phyloP scores from a whole-genome alignment of 2,888 invertebrate species.

The Cephus spinipes region DNA sequence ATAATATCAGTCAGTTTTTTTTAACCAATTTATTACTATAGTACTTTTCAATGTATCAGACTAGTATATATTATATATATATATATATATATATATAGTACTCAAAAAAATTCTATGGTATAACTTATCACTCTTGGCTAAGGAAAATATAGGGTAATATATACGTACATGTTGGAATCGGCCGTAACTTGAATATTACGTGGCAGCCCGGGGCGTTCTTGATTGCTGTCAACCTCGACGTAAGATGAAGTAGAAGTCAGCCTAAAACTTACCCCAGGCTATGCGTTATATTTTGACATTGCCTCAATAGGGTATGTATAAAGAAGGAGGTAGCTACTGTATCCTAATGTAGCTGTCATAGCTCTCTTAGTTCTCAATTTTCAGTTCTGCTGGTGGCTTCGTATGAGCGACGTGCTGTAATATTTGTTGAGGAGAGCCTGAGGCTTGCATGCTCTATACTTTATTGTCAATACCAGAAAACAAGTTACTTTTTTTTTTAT shows the following conservation, averaged over 20 bases:
- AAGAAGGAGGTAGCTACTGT: neutral
- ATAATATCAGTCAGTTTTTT: neutral
- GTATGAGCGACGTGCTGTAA: neutral
- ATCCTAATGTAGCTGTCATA: neutral
- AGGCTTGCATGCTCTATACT: neutral
- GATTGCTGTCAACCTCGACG: constrained; percentile 3
- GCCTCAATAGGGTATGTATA: neutral
- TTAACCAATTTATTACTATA: neutral
- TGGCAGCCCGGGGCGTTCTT: neutral
- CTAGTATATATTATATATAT: neutral
- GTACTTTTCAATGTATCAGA: neutral
- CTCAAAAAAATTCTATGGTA: neutral
- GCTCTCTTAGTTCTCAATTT: neutral
- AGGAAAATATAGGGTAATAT: neutral
- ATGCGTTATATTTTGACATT: neutral
- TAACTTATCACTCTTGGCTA: neutral
- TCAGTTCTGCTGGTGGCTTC: neutral
- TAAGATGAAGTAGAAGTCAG: neutral
- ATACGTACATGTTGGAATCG: neutral
- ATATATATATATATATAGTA: neutral
- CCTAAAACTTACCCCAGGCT: neutral
- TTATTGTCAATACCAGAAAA: neutral
- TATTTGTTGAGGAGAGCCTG: neutral
- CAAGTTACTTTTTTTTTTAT: neutral
- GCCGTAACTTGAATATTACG: neutral